phyloP scores from a whole-genome alignment of 2,797 vertebrate species.

The Balearica regulorum region DNA sequence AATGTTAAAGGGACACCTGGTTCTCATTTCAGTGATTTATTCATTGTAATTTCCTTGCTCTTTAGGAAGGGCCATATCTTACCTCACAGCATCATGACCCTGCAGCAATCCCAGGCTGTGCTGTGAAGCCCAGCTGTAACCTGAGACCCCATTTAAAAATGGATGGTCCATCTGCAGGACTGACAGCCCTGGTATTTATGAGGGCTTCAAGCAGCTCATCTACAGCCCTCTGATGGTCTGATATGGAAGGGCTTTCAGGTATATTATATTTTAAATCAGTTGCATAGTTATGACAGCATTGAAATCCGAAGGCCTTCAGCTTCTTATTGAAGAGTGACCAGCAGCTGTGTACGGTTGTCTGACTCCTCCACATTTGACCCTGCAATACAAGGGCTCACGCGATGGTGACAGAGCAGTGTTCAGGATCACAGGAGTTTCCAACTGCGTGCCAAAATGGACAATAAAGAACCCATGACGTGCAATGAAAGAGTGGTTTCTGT shows the following conservation, averaged over 20 bases:
- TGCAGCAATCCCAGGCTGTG: not conserved
- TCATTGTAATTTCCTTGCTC: not conserved
- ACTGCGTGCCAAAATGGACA: not conserved
- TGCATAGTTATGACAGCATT: not conserved
- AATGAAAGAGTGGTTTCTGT: not conserved
- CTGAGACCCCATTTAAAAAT: not conserved
- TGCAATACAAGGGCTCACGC: rapidly evolving
- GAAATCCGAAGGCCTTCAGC: not conserved
- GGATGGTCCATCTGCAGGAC: not conserved
- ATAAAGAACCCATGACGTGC: not conserved
- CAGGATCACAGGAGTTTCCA: not conserved
- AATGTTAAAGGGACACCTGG: not conserved
- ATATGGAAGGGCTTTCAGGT: not conserved
- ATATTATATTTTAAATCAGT: not conserved
- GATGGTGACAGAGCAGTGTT: not conserved
- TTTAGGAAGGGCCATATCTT: not conserved
- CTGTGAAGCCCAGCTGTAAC: not conserved
- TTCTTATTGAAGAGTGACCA: not conserved
- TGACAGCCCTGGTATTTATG: not conserved
- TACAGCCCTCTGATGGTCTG: not conserved
- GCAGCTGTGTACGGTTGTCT: not conserved
- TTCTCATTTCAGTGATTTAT: not conserved
- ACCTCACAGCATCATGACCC: not conserved
- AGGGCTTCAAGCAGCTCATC: not conserved
- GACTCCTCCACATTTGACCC: not conserved